Conservation (phyloP, 2,113 vertebrate species). For the Eurystomus gularis region DNA sequence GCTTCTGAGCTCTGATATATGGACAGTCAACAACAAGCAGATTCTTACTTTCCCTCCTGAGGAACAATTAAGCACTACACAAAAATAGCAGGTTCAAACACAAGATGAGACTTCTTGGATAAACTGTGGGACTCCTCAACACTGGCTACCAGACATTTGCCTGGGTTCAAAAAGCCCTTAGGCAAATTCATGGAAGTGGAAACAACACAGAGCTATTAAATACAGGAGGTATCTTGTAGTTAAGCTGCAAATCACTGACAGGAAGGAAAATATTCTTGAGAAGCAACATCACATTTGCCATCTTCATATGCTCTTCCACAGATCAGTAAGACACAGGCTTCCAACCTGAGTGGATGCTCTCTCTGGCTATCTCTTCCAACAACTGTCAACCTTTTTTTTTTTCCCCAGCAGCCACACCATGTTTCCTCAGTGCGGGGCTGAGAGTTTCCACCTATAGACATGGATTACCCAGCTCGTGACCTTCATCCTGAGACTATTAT, state of each 20-base stretch:
- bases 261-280: not conserved
- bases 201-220: not conserved
- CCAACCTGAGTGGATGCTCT: not conserved
- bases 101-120: not conserved
- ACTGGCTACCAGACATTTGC: not conserved
- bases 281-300: not conserved
- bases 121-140: not conserved
- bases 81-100: not conserved
- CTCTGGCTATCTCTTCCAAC: not conserved
- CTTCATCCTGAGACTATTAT: not conserved
- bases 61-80: not conserved
- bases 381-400: not conserved
- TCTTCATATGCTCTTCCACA: not conserved
- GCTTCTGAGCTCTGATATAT: not conserved
- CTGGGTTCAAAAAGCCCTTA: not conserved
- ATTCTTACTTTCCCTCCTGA: not conserved
- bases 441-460: not conserved
- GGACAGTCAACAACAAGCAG: not conserved
- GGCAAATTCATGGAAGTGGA: not conserved
- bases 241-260: not conserved
- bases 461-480: not conserved
- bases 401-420: not conserved
- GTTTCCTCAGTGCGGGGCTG: not conserved
- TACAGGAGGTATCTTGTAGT: not conserved
- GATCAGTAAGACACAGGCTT: not conserved